These are phyloP conservation scores for Girardinichthys multiradiatus DNA, from an alignment of 2,113 vertebrate genomes.

Conservation along the genomic window DNA sequence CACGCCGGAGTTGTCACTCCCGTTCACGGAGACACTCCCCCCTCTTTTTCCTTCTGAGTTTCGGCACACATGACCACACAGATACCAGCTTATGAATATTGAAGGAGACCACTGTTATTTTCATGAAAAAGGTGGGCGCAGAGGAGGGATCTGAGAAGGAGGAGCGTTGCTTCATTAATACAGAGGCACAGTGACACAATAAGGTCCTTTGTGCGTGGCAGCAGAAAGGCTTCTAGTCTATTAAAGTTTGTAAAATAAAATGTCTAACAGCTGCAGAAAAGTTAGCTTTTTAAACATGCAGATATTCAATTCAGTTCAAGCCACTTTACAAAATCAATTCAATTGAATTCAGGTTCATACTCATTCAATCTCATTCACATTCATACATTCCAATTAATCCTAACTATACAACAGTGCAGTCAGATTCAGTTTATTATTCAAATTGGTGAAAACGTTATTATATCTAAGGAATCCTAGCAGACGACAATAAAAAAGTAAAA, in stretches of 20 bases:
- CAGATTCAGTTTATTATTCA: too few species aligned
- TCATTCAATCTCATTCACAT: too few species aligned
- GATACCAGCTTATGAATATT: conserved; percentile 95
- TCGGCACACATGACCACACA: conserved; percentile 91
- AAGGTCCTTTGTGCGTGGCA: conserved; percentile 80
- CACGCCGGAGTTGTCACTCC: conserved; percentile 87
- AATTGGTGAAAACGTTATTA: too few species aligned
- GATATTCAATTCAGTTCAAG: background rate
- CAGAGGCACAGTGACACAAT: conserved; percentile 85
- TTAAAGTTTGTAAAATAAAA: background rate
- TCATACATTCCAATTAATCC: too few species aligned
- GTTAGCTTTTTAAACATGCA: background rate
- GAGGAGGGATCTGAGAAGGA: conserved; percentile 71
- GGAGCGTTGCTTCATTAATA: conserved; percentile 87
- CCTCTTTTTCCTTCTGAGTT: conserved; percentile 82
- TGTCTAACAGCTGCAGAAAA: background rate
- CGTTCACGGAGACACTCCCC: conserved; percentile 92
- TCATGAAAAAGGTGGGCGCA: conserved; percentile 86
- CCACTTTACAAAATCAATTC: too few species aligned
- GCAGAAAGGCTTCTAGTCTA: background rate
- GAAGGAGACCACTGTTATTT: conserved; percentile 84
- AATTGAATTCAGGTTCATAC: too few species aligned
- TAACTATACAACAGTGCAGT: too few species aligned
- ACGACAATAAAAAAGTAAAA: background rate
- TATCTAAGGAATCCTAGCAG: too few species aligned